Percentiles rank a stretch among this genome's conserved stretches.
These are phyloP conservation scores for Pecten maximus DNA, from an alignment of 2,888 invertebrate species.

Conservation along the genomic window DNA sequence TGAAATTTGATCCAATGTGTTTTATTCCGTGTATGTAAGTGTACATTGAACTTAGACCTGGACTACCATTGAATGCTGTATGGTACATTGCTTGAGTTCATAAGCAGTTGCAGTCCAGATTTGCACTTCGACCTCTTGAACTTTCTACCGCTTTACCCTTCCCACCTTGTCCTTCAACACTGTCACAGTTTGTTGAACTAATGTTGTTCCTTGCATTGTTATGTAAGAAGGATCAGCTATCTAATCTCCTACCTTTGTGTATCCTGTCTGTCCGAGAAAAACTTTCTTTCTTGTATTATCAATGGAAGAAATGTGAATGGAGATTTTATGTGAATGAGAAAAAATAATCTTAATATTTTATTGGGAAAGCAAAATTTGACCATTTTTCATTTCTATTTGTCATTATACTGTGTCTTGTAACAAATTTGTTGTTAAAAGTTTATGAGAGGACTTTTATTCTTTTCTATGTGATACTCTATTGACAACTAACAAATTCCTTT, in stretches of 20 bases:
- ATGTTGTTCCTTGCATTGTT: not conserved
- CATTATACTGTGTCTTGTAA: not conserved
- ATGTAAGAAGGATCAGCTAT: not conserved
- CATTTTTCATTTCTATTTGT: not conserved
- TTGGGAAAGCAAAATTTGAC: not conserved
- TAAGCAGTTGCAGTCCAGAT: not conserved
- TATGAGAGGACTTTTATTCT: not conserved
- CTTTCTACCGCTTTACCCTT: not conserved
- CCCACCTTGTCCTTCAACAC: not conserved
- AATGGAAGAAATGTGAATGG: not conserved
- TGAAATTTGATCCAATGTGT: constrained; percentile 37
- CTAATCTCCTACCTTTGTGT: not conserved
- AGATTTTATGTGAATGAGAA: not conserved
- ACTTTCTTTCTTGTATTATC: not conserved
- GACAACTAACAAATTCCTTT: not conserved
- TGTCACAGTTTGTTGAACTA: not conserved
- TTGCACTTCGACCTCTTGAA: constrained; percentile 19
- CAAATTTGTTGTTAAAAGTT: not conserved
- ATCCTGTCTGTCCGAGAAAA: not conserved
- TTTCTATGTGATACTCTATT: not conserved
- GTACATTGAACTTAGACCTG: not conserved
- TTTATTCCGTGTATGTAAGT: not conserved
- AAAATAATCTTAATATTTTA: not conserved
- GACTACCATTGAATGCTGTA: not conserved
- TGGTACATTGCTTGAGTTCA: not conserved